phyloP scores from a whole-genome alignment of 2,888 invertebrate species.

The Cyaniris semiargus region DNA sequence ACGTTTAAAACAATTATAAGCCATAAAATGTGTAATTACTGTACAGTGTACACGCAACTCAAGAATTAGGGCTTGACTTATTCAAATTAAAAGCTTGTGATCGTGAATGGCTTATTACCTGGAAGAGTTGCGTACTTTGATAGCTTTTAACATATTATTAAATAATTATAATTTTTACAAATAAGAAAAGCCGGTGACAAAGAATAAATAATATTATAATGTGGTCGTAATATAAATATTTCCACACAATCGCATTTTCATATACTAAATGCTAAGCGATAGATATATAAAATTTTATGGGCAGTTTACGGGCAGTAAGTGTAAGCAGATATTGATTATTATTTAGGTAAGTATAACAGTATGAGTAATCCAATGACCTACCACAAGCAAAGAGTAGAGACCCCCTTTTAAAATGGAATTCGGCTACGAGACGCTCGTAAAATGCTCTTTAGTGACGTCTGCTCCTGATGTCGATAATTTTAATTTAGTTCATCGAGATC shows the following conservation, averaged over 20 bases:
- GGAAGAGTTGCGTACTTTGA: neutral
- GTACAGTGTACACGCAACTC: neutral
- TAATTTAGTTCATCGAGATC: neutral
- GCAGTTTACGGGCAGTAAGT: no score
- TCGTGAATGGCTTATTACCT: neutral
- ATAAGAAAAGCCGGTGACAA: neutral
- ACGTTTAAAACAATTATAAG: constrained; percentile 4
- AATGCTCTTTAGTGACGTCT: constrained; percentile 60
- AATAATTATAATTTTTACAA: neutral
- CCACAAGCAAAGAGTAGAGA: constrained; percentile 59
- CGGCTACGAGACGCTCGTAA: constrained; percentile 69
- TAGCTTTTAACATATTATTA: neutral
- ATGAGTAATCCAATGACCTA: constrained; percentile 66
- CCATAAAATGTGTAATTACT: constrained; percentile 2
- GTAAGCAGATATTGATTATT: neutral
- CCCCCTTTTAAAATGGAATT: constrained; percentile 75
- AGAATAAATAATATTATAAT: neutral
- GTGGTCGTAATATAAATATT: neutral
- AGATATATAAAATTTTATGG: no score
- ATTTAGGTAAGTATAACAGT: constrained; percentile 24
- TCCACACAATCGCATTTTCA: neutral
- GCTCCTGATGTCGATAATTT: constrained; percentile 30
- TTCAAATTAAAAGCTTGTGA: neutral
- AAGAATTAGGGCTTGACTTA: constrained; percentile 2
- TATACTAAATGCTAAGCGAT: neutral